phyloP scores from a whole-genome alignment of 2,888 invertebrate species.

The Oxytorus armatus region DNA sequence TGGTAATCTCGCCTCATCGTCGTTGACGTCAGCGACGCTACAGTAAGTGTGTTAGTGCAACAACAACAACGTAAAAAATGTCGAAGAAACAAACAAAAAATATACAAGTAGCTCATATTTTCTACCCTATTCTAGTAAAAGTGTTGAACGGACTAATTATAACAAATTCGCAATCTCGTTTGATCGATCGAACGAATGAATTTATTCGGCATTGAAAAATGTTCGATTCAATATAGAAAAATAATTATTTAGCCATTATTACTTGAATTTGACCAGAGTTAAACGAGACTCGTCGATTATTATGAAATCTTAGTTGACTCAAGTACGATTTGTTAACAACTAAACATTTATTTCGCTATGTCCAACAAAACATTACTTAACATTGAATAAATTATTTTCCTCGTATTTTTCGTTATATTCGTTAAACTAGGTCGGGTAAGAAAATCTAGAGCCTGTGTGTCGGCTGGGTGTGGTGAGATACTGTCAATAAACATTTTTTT shows the following conservation, averaged over 20 bases:
- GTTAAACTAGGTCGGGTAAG: constrained; percentile 71
- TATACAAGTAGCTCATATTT: constrained; percentile 75
- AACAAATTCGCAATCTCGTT: constrained; percentile 9
- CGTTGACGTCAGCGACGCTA: constrained; percentile 86
- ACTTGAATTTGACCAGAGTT: too few species aligned
- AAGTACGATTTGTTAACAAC: too few species aligned
- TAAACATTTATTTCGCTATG: too few species aligned
- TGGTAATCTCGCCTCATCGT: constrained; percentile 95
- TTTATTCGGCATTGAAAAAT: not conserved
- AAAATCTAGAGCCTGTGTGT: constrained; percentile 75
- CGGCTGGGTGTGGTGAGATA: constrained; percentile 63
- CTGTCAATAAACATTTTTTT: constrained; percentile 39
- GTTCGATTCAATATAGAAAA: too few species aligned
- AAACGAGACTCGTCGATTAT: too few species aligned
- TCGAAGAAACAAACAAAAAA: constrained; percentile 73
- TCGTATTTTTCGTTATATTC: not conserved
- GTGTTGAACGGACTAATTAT: constrained; percentile 6
- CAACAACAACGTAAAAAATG: constrained; percentile 43
- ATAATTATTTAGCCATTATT: too few species aligned
- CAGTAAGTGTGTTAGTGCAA: constrained; percentile 83
- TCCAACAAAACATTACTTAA: too few species aligned
- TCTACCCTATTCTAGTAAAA: constrained; percentile 74
- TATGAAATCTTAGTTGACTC: too few species aligned
- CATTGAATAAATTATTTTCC: too few species aligned
- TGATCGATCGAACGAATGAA: constrained; percentile 9